These are phyloP conservation scores for Zonotrichia leucophrys DNA, from an alignment of 2,113 vertebrate genomes.

Conservation along the genomic window DNA sequence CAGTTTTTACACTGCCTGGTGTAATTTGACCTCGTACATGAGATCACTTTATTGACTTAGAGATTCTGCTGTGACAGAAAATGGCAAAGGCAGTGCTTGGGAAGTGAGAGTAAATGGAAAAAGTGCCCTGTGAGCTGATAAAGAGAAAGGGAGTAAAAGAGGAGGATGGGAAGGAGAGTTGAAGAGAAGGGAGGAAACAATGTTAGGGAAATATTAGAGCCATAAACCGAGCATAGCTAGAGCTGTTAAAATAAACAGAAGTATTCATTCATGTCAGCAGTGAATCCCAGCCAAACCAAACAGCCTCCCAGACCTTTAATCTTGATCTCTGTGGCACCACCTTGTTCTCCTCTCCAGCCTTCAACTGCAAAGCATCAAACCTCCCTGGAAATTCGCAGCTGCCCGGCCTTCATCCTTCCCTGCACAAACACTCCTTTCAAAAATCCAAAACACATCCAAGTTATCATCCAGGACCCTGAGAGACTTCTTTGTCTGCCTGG, in stretches of 20 bases:
- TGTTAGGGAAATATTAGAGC: not conserved
- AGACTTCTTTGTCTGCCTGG: constrained; percentile 12
- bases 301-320: not conserved
- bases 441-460: constrained; percentile 5
- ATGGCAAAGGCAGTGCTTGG: not conserved
- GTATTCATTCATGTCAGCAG: not conserved
- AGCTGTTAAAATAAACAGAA: constrained; percentile 37
- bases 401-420: not conserved
- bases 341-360: not conserved
- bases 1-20: not conserved
- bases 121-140: not conserved
- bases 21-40: not conserved
- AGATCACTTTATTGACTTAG: not conserved
- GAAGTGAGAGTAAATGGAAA: not conserved
- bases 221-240: not conserved
- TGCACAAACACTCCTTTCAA: constrained; percentile 36
- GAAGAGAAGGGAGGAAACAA: not conserved
- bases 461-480: constrained; percentile 6
- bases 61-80: not conserved
- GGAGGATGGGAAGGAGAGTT: not conserved
- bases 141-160: not conserved
- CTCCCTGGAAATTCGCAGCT: constrained; percentile 35
- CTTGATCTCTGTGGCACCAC: not conserved
- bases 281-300: constrained; percentile 26
- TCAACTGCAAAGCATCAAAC: not conserved